These are phyloP conservation scores for Ferrisia virgata DNA, from an alignment of 2,888 invertebrate genomes.

Conservation along the genomic window DNA sequence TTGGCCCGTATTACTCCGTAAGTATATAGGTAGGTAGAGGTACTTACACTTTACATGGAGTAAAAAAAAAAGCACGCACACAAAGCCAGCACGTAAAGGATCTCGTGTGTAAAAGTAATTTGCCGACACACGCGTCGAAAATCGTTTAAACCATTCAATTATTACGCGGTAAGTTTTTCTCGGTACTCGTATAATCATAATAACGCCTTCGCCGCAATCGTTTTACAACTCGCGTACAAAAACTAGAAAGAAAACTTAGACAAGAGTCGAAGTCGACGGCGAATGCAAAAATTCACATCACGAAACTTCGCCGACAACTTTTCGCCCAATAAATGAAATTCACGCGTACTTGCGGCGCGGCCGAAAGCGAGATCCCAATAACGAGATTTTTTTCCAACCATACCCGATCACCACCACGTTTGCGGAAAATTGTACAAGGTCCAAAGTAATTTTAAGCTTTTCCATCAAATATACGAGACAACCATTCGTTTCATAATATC, in stretches of 20 bases:
- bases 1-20: neutral
- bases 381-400: neutral
- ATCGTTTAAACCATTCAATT: conserved; percentile 17
- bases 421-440: neutral
- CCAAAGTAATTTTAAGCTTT: neutral
- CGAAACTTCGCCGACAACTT: neutral
- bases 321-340: conserved; percentile 9
- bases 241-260: neutral
- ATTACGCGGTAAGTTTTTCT: neutral
- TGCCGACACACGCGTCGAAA: neutral
- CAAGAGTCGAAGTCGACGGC: neutral
- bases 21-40: too few relatives aligned
- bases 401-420: neutral
- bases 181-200: neutral
- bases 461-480: neutral
- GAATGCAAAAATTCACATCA: conserved; percentile 7
- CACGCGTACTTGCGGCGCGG: neutral
- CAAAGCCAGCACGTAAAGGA: neutral
- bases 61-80: neutral
- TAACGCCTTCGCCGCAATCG: neutral
- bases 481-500: neutral
- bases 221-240: neutral
- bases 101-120: conserved; percentile 3
- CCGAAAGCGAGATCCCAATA: neutral
- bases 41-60: too few relatives aligned